Conservation (phyloP, 2,888 invertebrate genomes). For the Smittia aterrima region DNA sequence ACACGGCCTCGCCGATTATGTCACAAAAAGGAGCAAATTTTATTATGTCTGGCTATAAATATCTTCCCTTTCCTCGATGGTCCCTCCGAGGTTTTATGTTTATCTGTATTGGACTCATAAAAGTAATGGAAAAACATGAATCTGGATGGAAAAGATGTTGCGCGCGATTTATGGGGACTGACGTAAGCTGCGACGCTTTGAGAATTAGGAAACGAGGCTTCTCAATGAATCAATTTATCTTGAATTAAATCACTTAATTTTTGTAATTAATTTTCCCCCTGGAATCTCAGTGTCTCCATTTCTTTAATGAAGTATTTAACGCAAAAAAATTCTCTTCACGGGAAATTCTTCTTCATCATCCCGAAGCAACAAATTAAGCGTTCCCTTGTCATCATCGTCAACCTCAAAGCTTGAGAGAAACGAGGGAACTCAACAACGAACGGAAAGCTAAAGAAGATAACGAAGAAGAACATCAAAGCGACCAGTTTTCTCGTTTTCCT, state of each 20-base stretch:
- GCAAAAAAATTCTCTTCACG: no score
- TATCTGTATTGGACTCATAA: slow-evolving; percentile 7
- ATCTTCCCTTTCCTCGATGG: neutral
- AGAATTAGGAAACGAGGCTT: no score
- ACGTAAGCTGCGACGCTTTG: neutral
- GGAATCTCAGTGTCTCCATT: neutral
- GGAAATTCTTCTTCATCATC: no score
- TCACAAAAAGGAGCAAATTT: slow-evolving; percentile 6
- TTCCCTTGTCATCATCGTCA: no score
- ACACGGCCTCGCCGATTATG: neutral
- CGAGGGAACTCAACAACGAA: neutral
- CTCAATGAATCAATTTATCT: neutral
- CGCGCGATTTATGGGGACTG: neutral
- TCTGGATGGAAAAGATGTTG: slow-evolving; percentile 8
- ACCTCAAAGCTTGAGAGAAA: no score
- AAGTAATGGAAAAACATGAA: slow-evolving; percentile 18
- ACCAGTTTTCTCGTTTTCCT: slow-evolving; percentile 12
- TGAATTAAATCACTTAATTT: slow-evolving; percentile 23
- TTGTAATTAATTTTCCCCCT: slow-evolving; percentile 12
- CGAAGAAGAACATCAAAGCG: neutral
- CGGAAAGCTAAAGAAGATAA: neutral
- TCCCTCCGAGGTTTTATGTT: neutral
- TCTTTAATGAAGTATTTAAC: no score
- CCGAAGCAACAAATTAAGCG: no score
- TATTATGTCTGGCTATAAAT: slow-evolving; percentile 7